Base-by-base conservation (phyloP, 1,140 invertebrate species). In the Calycopis cecrops region DNA sequence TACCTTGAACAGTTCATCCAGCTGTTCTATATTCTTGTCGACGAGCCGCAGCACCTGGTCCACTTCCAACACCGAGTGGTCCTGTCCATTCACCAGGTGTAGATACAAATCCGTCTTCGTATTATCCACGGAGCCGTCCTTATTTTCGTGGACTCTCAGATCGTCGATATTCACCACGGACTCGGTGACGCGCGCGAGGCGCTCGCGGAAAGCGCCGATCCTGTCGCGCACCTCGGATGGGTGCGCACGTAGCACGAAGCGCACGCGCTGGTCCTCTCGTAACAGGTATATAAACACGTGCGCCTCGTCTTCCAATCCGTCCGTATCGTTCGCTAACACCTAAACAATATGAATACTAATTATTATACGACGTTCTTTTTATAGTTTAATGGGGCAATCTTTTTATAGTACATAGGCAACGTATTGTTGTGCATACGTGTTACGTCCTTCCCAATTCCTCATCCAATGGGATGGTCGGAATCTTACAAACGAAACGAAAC, bases 161-260 rank as follows among this genome's bases (percentile, higher is more conserved):
- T 96, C 95, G 74, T 99, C 97, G 1, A 98, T 92, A 72, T 98
- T 98, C 2, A 98, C 97, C 59, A 97, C 95, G 0, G 95, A 93
- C 16, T 94, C 93, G 0, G 97, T 97, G 0, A 98, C 95, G 71
- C 94, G 95, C 0, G 87, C 85, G 7, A 88, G 56, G 10, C 71
- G 95, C 93, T 95, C 92, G 88, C 94, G 88, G 68, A 98, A 97
- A 3, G 87, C 80, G 62, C 94, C 91, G 48, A 97, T 94, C 71
- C 91, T 90, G 55, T 94, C 92, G 17, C 96, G 89, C 12, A 98
- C 90, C 81, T 97, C 95, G 1, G 94, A 92, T 8, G 97, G 95
- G 72, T 96, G 94, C 60, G 96, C 92, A 40, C 97, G 90, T n/a
- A 98, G 88, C 8, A 98, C 94, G 87, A 98, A 97, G 67, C 94